Evolutionary conservation across 1,140 invertebrate genomes (phyloP), one percentile per base, ranked within the genome.

Genomic region (Lanistes nyassanus): DNA sequence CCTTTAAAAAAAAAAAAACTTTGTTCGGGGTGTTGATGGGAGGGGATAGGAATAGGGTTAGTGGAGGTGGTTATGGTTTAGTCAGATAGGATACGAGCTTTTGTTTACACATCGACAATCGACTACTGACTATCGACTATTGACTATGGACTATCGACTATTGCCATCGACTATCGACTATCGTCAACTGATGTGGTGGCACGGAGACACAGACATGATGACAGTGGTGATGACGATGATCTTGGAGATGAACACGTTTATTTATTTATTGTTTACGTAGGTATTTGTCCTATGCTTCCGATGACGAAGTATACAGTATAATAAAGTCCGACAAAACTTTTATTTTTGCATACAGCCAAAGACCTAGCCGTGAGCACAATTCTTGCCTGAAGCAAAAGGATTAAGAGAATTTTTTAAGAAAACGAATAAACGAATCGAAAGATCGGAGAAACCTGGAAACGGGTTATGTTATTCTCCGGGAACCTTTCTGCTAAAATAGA

Each of bases 181-280:
- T n/a, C n/a, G n/a, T n/a, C n/a, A n/a, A n/a, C n/a, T n/a, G n/a
- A n/a, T n/a, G n/a, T n/a, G n/a, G n/a, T n/a, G n/a, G n/a, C n/a
- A n/a, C n/a, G n/a, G n/a, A n/a, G n/a, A 55, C 53, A 55, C 13
- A 55, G n/a, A 55, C 53, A 55, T 55, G 53, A 55, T 55, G 53
- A 55, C n/a, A n/a, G n/a, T 55, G 53, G n/a, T 55, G 53, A 55
- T 55, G 53, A 55, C n/a, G 53, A 55, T 55, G n/a, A 55, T 55
- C 13, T 16, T 55, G 53, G n/a, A 16, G 53, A 55, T 55, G 53
- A 55, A 16, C 13, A 55, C n/a, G 53, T 16, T 55, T 13, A 55
- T 55, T 13, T 16, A 16, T 13, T 55, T 55, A n/a, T 16, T 55
- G 53, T 16, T 55, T 13, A 55, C n/a, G 53, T 16, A 16, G 53